phyloP scores from a whole-genome alignment of 2,113 vertebrate genomes.

The Saccopteryx bilineata region DNA sequence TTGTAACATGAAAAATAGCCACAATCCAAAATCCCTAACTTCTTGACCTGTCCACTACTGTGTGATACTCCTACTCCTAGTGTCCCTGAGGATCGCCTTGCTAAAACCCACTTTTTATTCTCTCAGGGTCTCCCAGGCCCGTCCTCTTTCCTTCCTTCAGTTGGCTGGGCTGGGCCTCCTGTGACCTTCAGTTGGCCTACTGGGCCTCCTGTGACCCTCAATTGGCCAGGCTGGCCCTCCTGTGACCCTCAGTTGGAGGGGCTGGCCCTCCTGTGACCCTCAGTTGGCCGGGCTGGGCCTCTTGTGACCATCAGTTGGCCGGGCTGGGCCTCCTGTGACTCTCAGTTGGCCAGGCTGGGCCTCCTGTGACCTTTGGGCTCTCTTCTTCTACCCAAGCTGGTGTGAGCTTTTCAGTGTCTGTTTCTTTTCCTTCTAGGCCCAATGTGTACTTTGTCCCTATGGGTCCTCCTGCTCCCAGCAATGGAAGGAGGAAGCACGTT shows the following conservation, averaged over 20 bases:
- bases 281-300: not conserved
- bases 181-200: too few species aligned
- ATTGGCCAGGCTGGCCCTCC: not conserved
- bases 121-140: rapidly evolving
- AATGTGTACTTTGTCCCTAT: not conserved
- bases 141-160: not conserved
- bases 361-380: rapidly evolving
- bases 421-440: not conserved
- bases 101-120: not conserved
- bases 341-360: not conserved
- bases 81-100: not conserved
- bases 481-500: not conserved
- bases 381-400: not conserved
- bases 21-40: not conserved
- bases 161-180: not conserved
- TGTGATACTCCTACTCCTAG: not conserved
- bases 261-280: too few species aligned
- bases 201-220: too few species aligned
- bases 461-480: not conserved
- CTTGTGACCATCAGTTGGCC: too few species aligned
- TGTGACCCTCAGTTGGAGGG: not conserved
- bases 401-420: not conserved
- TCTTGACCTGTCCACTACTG: not conserved
- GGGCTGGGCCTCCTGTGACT: too few species aligned
- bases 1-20: not conserved